A percentile compares a stretch with the other conserved stretches of the same genome.
Conservation (phyloP, 1,140 invertebrate genomes). For the Pseudomyrmex sp. region DNA sequence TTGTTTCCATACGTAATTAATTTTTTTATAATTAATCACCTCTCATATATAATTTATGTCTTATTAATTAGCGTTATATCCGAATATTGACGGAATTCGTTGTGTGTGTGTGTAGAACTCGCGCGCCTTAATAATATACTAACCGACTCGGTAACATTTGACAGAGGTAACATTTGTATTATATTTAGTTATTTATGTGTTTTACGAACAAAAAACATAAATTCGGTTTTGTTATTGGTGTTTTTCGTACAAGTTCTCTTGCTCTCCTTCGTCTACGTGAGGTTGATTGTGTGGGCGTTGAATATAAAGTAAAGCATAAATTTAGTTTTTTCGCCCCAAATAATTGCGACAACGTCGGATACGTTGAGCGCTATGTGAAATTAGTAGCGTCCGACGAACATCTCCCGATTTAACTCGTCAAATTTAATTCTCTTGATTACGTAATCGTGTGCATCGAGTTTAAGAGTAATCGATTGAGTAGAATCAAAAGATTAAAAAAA, state of each 20-base stretch:
- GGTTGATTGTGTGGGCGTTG: background rate
- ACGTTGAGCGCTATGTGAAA: too few relatives aligned
- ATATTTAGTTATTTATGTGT: background rate
- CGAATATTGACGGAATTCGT: constrained; percentile 25
- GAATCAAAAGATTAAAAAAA: background rate
- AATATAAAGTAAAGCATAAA: too few relatives aligned
- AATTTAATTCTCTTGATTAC: too few relatives aligned
- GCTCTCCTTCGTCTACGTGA: background rate
- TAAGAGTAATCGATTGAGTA: too few relatives aligned
- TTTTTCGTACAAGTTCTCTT: constrained; percentile 19
- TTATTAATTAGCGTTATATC: background rate
- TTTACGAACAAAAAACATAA: background rate
- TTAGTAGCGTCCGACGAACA: too few relatives aligned
- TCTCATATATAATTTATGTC: background rate
- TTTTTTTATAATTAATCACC: too few relatives aligned
- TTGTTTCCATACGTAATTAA: too few relatives aligned
- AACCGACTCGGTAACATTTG: constrained; percentile 4
- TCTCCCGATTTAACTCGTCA: too few relatives aligned
- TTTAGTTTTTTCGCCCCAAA: too few relatives aligned
- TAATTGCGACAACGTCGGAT: too few relatives aligned
- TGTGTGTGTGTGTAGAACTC: constrained; percentile 13
- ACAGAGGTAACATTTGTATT: background rate
- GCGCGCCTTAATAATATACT: background rate
- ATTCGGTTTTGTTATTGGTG: constrained; percentile 19
- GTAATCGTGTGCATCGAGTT: too few relatives aligned